Evolutionary conservation across 2,888 invertebrate genomes (phyloP).

Genomic region (Metopia argyrocephala): DNA sequence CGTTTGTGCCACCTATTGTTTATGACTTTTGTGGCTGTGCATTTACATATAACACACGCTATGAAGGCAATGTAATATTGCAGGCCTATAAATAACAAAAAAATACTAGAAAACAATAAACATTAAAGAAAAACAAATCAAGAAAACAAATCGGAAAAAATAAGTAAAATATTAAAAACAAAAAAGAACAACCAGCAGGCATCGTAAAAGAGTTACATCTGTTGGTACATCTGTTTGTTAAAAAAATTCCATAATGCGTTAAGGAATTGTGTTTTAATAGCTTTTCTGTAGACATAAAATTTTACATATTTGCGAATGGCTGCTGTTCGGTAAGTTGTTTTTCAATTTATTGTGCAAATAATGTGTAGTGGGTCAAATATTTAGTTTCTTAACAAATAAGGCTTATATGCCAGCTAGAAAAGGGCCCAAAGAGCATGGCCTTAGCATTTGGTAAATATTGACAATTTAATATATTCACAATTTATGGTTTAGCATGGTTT

Average conservation of each 20-base stretch:
- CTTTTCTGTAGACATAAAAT: constrained; percentile 32
- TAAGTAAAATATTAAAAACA: too few species aligned
- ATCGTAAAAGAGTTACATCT: too few species aligned
- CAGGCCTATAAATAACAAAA: too few species aligned
- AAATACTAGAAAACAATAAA: constrained; percentile 52
- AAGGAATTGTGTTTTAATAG: constrained; percentile 4
- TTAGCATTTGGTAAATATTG: too few species aligned
- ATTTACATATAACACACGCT: not conserved
- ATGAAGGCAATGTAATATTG: too few species aligned
- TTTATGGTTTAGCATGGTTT: too few species aligned
- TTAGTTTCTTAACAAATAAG: not conserved
- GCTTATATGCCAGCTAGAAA: not conserved
- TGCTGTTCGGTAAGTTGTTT: constrained; percentile 24
- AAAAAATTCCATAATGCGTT: constrained; percentile 27
- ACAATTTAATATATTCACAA: too few species aligned
- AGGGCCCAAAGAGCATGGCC: not conserved
- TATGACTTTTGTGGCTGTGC: constrained; percentile 8
- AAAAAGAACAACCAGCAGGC: too few species aligned
- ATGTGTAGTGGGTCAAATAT: constrained; percentile 1
- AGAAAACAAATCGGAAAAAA: too few species aligned
- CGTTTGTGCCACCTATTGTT: constrained; percentile 42
- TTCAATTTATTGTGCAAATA: constrained; percentile 40
- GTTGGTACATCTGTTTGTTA: too few species aligned
- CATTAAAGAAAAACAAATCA: too few species aligned
- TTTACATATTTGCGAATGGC: constrained; percentile 8